Conservation (phyloP, 1,140 invertebrate species). For the Brachionus paranguensis region DNA sequence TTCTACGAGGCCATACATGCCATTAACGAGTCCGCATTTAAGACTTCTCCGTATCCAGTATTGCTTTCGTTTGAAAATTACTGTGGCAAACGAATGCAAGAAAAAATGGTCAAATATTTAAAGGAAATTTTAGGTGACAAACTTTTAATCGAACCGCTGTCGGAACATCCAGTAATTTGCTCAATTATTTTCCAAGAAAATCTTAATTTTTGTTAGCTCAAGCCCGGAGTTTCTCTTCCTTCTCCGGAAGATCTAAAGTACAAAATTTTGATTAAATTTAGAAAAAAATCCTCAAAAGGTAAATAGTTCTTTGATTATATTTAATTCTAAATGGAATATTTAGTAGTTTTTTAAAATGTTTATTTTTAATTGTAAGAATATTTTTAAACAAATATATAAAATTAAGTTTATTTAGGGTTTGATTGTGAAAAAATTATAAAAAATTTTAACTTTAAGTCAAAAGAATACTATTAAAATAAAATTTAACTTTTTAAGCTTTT, state of each 20-base stretch:
- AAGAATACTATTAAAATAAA: too few species aligned
- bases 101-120: conserved; percentile 96
- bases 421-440: too few species aligned
- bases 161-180: not conserved
- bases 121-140: conserved; percentile 89
- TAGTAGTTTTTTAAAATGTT: not conserved
- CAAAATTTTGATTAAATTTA: conserved; percentile 96
- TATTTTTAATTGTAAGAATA: not conserved
- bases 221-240: conserved; percentile 72
- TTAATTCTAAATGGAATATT: not conserved
- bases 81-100: conserved; percentile 65
- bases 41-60: conserved; percentile 91
- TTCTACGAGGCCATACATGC: conserved; percentile 83
- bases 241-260: conserved; percentile 74
- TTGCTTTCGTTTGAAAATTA: conserved; percentile 96
- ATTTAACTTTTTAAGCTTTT: too few species aligned
- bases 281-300: conserved; percentile 78
- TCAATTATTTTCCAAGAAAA: not conserved
- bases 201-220: conserved; percentile 59
- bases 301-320: not conserved
- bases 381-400: too few species aligned
- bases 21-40: conserved; percentile 93
- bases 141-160: conserved; percentile 49
- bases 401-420: too few species aligned
- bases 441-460: too few species aligned